A percentile compares a stretch with the other conserved stretches of the same genome.
phyloP scores from a whole-genome alignment of 2,888 invertebrate species.

The Brachynemurus nebulosus region DNA sequence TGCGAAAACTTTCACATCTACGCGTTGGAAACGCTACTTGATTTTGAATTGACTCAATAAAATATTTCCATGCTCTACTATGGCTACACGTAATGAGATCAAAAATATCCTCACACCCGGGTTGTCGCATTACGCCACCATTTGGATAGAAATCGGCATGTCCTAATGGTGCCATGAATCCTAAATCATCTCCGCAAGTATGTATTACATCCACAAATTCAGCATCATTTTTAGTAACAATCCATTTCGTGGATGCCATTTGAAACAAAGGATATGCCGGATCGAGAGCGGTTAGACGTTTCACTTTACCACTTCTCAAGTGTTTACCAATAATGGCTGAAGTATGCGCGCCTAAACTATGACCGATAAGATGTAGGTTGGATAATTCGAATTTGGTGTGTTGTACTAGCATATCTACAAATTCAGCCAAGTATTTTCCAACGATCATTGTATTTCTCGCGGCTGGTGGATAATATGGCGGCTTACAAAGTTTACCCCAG shows the following conservation, averaged over 20 bases:
- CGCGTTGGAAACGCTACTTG: conserved; percentile 22
- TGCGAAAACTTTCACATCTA: conserved; percentile 24
- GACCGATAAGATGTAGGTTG: conserved; percentile 27
- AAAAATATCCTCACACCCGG: conserved; percentile 25
- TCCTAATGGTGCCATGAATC: conserved; percentile 28
- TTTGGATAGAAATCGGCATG: conserved; percentile 33
- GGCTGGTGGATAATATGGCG: conserved; percentile 5
- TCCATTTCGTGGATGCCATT: conserved; percentile 1
- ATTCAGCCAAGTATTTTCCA: conserved; percentile 24
- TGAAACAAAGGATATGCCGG: conserved; percentile 6
- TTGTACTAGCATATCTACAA: conserved; percentile 24
- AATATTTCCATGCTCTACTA: conserved; percentile 26
- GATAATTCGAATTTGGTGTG: conserved; percentile 19
- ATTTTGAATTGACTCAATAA: conserved; percentile 27
- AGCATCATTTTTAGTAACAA: conserved; percentile 25
- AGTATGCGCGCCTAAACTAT: conserved; percentile 30
- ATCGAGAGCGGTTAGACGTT: conserved; percentile 23
- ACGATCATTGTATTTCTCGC: conserved; percentile 18
- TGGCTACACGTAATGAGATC: conserved; percentile 27
- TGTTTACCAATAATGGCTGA: conserved; percentile 25
- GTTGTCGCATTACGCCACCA: conserved; percentile 29
- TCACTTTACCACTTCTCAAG: conserved; percentile 19
- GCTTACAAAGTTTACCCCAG: conserved; percentile 23
- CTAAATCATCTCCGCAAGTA: conserved; percentile 29
- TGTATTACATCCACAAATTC: conserved; percentile 32